Conservation (phyloP, 2,888 invertebrate genomes). For the Erannis defoliaria region DNA sequence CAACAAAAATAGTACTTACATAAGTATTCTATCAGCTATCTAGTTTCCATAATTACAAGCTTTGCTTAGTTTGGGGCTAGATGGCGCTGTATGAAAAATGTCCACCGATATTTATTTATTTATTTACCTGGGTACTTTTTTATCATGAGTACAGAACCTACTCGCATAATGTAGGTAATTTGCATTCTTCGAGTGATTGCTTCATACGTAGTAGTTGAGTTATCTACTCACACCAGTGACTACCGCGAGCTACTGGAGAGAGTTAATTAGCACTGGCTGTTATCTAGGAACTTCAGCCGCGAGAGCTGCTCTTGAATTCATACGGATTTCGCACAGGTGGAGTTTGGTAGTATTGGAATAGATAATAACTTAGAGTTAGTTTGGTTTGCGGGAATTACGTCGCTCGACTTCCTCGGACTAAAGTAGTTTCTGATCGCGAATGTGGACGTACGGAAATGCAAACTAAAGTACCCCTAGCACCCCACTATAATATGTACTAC, state of each 20-base stretch:
- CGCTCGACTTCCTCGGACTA: neutral
- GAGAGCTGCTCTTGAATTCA: conserved; percentile 15
- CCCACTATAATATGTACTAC: too few relatives aligned
- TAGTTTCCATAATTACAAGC: too few relatives aligned
- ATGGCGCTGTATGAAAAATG: too few relatives aligned
- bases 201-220: neutral
- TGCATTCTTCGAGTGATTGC: neutral
- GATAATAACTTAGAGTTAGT: conserved; percentile 26
- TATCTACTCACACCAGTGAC: neutral
- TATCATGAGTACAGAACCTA: too few relatives aligned
- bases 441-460: neutral
- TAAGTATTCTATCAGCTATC: too few relatives aligned
- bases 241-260: neutral
- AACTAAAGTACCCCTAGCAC: too few relatives aligned
- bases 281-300: conserved; percentile 29
- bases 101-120: too few relatives aligned
- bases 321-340: conserved; percentile 25
- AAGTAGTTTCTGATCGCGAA: conserved; percentile 3
- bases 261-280: conserved; percentile 22
- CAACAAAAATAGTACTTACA: too few relatives aligned
- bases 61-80: too few relatives aligned
- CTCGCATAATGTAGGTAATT: too few relatives aligned
- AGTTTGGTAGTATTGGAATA: conserved; percentile 26
- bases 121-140: too few relatives aligned
- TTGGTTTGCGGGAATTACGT: conserved; percentile 12